Base-by-base conservation (phyloP, 2,888 invertebrate species). In the Megastigmus dorsalis region DNA sequence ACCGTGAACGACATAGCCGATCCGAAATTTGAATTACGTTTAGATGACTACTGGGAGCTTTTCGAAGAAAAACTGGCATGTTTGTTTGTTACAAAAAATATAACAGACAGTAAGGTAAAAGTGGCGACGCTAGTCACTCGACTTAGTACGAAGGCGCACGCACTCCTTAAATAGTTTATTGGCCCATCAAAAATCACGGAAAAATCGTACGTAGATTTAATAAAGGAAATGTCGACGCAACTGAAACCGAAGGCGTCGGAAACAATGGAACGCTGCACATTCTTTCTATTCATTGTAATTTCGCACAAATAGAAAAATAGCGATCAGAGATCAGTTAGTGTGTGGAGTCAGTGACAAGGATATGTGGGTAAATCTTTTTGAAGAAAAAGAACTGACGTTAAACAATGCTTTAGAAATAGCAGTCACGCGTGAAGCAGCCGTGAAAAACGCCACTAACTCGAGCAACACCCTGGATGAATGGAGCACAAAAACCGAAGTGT, bases 261-360 rank as follows among this genome's bases (percentile, higher is more conserved):
- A 36, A 28, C 69, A 5, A 77, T 77, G 71, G 78, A 77, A 50
- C 66, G 76, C 41, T 75, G 63, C 20, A 62, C 48, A 9, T 77
- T 79, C n/a, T n/a, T n/a, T n/a, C n/a, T n/a, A n/a, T n/a, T n/a
- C 55, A 72, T n/a, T 81, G 78, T 43, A 70, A 79, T 45, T 81
- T 78, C 52, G 7, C 43, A 9, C 60, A 77, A n/a, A 33, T 78
- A 30, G 60, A n/a, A n/a, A 72, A 1, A 36, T 43, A 1, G 71
- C 77, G 2, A 38, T 80, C 7, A 41, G 76, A 30, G 80, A 80
- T 67, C 79, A 79, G 43, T 59, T 79, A 2, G 76, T 80, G 1
- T 79, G 78, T 18, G 62, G 71, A 7, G 13, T 71, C 0, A 13
- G 23, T 5, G 63, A 62, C 18, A 26, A 55, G 10, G 43, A 43